Percentiles rank a stretch among this genome's conserved stretches.
Evolutionary conservation across 2,797 vertebrate species (phyloP).

Genomic region (Vespertilio murinus): DNA sequence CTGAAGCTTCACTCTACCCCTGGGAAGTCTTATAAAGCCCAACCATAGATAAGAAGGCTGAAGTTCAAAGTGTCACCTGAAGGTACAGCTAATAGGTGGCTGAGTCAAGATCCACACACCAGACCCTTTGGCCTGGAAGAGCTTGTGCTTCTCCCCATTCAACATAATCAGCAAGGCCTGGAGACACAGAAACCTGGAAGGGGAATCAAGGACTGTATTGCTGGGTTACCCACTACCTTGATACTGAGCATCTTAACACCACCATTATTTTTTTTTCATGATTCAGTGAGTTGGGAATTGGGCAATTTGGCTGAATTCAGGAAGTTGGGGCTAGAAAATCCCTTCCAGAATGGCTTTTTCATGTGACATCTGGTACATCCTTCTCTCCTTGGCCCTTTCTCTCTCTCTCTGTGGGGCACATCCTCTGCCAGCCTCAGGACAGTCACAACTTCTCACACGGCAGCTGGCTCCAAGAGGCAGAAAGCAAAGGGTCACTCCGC

Average conservation of each 20-base stretch:
- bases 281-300: neutral
- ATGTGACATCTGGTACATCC: fast-evolving
- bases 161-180: neutral
- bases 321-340: neutral
- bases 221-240: neutral
- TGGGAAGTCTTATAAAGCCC: neutral
- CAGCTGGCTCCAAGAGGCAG: neutral
- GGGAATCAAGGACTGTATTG: neutral
- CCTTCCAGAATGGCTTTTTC: neutral
- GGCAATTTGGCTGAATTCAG: neutral
- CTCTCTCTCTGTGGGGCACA: neutral
- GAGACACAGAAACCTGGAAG: neutral
- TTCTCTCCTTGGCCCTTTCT: neutral
- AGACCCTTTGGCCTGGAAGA: neutral
- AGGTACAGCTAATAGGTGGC: neutral
- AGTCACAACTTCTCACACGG: neutral
- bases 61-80: neutral
- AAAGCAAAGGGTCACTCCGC: neutral
- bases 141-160: neutral
- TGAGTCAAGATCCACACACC: neutral
- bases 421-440: neutral
- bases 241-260: neutral
- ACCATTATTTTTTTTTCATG: neutral
- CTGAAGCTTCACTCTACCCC: neutral
- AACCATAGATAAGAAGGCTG: neutral